Conservation (phyloP, 2,113 vertebrate genomes). For the Puntigrus tetrazona region DNA sequence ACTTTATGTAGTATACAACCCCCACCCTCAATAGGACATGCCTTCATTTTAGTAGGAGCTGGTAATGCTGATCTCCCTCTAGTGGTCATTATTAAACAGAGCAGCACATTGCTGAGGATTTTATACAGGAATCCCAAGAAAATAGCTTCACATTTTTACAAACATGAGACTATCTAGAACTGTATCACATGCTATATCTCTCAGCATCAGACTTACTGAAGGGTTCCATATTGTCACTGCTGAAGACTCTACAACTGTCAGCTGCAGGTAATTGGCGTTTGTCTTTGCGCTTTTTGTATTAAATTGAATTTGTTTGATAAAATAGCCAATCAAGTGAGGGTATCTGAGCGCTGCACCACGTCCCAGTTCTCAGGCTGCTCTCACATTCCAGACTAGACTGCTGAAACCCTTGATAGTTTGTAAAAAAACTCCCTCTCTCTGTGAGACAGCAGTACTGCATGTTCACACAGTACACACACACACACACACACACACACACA, state of each 20-base stretch:
- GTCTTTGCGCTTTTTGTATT: neutral
- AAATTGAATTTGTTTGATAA: neutral
- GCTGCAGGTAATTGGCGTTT: neutral
- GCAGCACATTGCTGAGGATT: neutral
- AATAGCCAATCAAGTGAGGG: neutral
- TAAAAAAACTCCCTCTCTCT: neutral
- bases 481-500: too few relatives aligned
- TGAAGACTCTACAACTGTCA: neutral
- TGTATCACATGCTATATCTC: neutral
- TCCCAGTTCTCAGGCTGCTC: slow-evolving; percentile 60
- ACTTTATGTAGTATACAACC: neutral
- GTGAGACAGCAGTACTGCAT: neutral
- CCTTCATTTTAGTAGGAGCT: neutral
- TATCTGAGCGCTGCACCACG: neutral
- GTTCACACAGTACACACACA: neutral
- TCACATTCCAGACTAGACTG: slow-evolving; percentile 64
- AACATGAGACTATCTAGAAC: neutral
- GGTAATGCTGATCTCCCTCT: neutral
- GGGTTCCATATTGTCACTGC: neutral
- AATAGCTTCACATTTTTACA: neutral
- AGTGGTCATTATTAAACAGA: slow-evolving; percentile 7
- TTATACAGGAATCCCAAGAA: neutral
- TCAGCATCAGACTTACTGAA: neutral
- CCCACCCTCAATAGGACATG: neutral
- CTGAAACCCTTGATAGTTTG: neutral